Conservation (phyloP, 2,797 vertebrate genomes). For the Natrix natrix region DNA sequence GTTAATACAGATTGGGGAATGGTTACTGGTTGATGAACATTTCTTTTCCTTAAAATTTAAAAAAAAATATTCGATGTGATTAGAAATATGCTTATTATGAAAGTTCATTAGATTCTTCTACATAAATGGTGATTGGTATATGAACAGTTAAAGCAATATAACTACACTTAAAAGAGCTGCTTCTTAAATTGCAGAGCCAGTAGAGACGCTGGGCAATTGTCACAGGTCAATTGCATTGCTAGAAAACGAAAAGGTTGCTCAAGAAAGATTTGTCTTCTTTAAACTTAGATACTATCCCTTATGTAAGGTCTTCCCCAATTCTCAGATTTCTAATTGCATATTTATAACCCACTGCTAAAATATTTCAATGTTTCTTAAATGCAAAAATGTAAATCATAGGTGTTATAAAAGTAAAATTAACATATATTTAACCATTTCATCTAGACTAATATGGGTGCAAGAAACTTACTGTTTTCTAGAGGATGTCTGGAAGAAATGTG, state of each 20-base stretch:
- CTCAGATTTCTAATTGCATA: neutral
- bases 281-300: neutral
- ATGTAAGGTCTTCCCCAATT: neutral
- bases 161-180: neutral
- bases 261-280: neutral
- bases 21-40: neutral
- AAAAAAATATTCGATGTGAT: neutral
- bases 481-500: neutral
- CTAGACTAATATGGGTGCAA: neutral
- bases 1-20: neutral
- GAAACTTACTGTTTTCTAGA: neutral
- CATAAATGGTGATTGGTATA: neutral
- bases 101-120: neutral
- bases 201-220: neutral
- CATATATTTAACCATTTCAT: neutral
- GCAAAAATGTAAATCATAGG: neutral
- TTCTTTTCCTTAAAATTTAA: neutral
- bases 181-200: neutral
- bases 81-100: neutral
- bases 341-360: neutral
- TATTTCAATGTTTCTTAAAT: neutral
- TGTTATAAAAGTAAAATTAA: neutral
- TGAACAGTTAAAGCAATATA: neutral
- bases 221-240: neutral
- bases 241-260: neutral